Conservation (phyloP, 2,113 vertebrate genomes). For the Rhinolophus ferrumequinum region DNA sequence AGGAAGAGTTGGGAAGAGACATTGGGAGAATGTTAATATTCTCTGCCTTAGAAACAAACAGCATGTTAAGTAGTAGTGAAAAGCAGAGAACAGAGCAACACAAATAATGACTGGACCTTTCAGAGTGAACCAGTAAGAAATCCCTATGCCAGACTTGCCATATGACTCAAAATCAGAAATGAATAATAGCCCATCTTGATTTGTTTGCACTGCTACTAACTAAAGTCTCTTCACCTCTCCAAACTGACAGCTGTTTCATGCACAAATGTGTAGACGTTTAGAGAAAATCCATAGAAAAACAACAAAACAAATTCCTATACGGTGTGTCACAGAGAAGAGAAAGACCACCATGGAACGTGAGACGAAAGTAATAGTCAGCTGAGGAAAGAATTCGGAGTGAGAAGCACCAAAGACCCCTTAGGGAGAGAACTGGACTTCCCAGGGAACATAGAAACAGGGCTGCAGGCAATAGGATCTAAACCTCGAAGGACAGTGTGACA, state of each 20-base stretch:
- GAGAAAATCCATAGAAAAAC: conserved; percentile 2
- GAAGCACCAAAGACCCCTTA: not conserved
- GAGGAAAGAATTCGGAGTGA: not conserved
- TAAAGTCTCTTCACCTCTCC: not conserved
- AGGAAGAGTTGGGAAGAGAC: not conserved
- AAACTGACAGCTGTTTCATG: not conserved
- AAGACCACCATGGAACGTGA: not conserved
- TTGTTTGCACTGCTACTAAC: not conserved
- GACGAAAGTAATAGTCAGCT: not conserved
- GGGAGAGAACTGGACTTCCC: not conserved
- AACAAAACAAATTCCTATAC: not conserved
- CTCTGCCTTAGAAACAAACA: not conserved
- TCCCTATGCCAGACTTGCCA: not conserved
- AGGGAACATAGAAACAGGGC: not conserved
- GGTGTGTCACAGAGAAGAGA: not conserved
- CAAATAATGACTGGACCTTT: not conserved
- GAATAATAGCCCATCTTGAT: not conserved
- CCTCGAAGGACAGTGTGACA: not conserved
- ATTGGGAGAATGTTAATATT: not conserved
- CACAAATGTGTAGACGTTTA: not conserved
- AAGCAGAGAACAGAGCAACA: not conserved
- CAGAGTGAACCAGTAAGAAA: not conserved
- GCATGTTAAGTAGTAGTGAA: not conserved
- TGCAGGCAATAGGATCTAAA: not conserved
- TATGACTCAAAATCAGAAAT: not conserved